Evolutionary conservation across 2,113 vertebrate genomes (phyloP).

Genomic region (Phoenicopterus ruber): DNA sequence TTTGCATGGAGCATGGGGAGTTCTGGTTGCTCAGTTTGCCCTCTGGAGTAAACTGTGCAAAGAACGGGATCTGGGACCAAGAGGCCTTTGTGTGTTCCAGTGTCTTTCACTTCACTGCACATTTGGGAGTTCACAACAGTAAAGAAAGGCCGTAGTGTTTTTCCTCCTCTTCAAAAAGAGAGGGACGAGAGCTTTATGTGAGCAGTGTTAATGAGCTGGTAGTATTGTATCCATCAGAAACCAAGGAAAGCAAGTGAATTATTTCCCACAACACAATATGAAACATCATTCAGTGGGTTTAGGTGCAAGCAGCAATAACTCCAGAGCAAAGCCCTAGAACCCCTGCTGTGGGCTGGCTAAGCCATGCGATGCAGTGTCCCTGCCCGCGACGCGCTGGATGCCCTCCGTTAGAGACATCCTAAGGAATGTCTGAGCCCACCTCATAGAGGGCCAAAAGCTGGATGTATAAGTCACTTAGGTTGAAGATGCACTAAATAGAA

Average conservation of each 20-base stretch:
- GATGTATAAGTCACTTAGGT: neutral
- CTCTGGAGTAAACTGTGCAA: neutral
- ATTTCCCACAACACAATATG: neutral
- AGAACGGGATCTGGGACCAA: neutral
- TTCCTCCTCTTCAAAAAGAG: neutral
- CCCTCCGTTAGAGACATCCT: neutral
- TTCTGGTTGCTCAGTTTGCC: neutral
- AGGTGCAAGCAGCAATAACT: neutral
- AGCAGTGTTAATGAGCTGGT: neutral
- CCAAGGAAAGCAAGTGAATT: neutral
- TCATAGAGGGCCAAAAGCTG: neutral
- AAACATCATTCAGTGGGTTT: neutral
- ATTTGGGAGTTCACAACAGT: neutral
- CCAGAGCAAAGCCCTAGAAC: neutral
- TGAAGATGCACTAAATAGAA: neutral
- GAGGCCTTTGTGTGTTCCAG: neutral
- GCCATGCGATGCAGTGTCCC: neutral
- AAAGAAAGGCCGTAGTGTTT: neutral
- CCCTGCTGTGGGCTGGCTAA: neutral
- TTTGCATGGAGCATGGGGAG: neutral
- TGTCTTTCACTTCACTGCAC: neutral
- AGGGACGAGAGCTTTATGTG: neutral
- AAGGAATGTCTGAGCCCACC: neutral
- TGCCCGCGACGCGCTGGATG: accelerated
- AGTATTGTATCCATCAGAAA: neutral